Evolutionary conservation across 1,140 invertebrate species (phyloP).

Genomic region (Drosophila kanapiae): DNA sequence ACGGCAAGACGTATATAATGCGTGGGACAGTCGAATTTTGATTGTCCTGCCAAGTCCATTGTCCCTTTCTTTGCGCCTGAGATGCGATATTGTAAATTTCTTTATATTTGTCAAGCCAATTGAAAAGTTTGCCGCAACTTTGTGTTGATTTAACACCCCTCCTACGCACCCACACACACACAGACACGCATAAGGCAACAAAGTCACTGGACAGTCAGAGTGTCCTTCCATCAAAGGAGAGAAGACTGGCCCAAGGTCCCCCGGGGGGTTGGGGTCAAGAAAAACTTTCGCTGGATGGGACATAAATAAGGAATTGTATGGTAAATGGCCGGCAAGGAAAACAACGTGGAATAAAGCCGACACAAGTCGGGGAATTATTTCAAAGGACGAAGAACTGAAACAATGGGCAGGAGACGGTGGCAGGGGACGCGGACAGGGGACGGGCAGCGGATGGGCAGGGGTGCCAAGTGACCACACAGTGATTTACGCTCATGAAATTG

Average conservation of each 20-base stretch:
- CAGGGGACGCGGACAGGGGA: conserved; percentile 60
- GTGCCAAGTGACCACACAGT: conserved; percentile 74
- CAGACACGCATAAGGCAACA: conserved; percentile 35
- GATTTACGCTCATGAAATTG: conserved; percentile 83
- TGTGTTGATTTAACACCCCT: conserved; percentile 76
- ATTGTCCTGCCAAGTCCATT: conserved; percentile 37
- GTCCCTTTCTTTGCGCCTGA: conserved; percentile 26
- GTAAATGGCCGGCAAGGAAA: conserved; percentile 66
- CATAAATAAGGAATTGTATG: conserved; percentile 78
- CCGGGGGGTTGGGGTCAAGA: conserved; percentile 8
- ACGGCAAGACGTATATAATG: background rate
- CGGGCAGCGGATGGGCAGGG: background rate
- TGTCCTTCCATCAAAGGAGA: conserved; percentile 39
- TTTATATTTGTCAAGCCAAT: conserved; percentile 80
- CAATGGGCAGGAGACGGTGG: conserved; percentile 42
- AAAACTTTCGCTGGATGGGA: conserved; percentile 54
- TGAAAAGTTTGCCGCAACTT: conserved; percentile 75
- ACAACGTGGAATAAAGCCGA: conserved; percentile 53
- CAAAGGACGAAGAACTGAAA: conserved; percentile 55
- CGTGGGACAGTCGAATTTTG: conserved; percentile 11
- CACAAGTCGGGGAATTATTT: conserved; percentile 73
- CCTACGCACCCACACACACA: background rate
- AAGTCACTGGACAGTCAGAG: conserved; percentile 33
- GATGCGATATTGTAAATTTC: conserved; percentile 66
- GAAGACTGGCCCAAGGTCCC: conserved; percentile 31